These are phyloP conservation scores for Diachasmimorpha longicaudata DNA, from an alignment of 1,140 invertebrate species.

Conservation along the genomic window DNA sequence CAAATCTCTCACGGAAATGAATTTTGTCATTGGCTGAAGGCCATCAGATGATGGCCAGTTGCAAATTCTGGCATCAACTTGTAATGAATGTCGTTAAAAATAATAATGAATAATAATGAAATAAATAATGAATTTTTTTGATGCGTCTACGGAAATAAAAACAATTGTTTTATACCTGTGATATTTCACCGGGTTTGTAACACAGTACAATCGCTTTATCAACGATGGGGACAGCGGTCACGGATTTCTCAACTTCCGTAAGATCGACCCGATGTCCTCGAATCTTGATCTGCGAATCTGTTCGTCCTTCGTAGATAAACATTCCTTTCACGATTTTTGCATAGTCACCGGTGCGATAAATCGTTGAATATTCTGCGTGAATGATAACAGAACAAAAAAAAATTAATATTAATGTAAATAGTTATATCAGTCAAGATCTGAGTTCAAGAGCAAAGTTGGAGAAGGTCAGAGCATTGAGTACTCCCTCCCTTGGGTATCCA, in stretches of 20 bases:
- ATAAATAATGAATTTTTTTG: too few relatives aligned
- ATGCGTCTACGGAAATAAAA: not conserved
- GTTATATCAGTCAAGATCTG: not conserved
- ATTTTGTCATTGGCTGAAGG: too few relatives aligned
- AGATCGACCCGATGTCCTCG: slow-evolving; percentile 84
- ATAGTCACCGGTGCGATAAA: slow-evolving; percentile 86
- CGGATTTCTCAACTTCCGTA: slow-evolving; percentile 79
- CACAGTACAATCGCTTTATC: slow-evolving; percentile 77
- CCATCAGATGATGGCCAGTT: too few relatives aligned
- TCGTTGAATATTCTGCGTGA: slow-evolving; percentile 66
- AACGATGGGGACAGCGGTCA: slow-evolving; percentile 65
- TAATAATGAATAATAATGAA: too few relatives aligned
- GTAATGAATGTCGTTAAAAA: too few relatives aligned
- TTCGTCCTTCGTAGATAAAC: slow-evolving; percentile 80
- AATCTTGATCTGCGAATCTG: slow-evolving; percentile 87
- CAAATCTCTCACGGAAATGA: too few relatives aligned
- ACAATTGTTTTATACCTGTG: slow-evolving; percentile 58
- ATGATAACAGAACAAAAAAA: slow-evolving; percentile 13
- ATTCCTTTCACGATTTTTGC: slow-evolving; percentile 75
- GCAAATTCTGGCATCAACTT: too few relatives aligned
- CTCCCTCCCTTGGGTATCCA: not conserved
- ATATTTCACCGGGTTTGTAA: slow-evolving; percentile 75
- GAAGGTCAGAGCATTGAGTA: not conserved
- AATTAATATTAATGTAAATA: not conserved
- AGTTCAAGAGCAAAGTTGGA: not conserved